Evolutionary conservation across 2,113 vertebrate genomes (phyloP), one percentile per base, ranked within the genome.

Genomic region (Apistogramma diplotaenia): DNA sequence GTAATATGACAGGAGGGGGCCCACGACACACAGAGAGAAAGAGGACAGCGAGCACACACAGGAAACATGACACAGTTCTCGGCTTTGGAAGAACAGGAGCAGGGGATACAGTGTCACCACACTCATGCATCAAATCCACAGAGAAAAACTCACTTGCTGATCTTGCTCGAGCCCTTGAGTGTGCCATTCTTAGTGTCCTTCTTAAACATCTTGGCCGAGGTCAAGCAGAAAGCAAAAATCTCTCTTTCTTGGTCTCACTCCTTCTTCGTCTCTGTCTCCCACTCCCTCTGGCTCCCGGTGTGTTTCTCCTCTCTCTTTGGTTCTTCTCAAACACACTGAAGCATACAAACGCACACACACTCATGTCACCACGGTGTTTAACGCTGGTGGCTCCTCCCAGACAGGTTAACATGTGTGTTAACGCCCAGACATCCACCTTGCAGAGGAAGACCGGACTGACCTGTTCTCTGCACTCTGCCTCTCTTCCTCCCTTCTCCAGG

Each of bases 321-420:
- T 53, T 84, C 49, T 49, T 86, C 55, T 87, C 79, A 73, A 77
- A 59, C 77, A 86, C 72, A 54, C 85, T 65, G 25, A 62, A 80
- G 75, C 56, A 58, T 83, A 65, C 23, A 76, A 18, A 76, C 33
- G 61, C 29, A 74, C 82, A 74, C 79, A 58, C 78, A 13, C 43
- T 85, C 67, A 80, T 74, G 87, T 85, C 89, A 83, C 77, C 40
- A 51, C 29, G 29, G 71, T 40, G 79, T 86, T 89, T 33, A 84
- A 89, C 74, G 56, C 67, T 13, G 37, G 85, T 57, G 61, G 89
- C 94, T 91, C 94, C 95, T 84, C 94, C 95, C 93, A 89, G 70
- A 71, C 89, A 85, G 77, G 84, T 89, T 76, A 83, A 73, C 93
- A 91, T 89, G 95, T 89, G 93, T 89, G 95, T 83, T 86, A 37